A percentile compares a stretch with the other conserved stretches of the same genome.
phyloP scores from a whole-genome alignment of 2,113 vertebrate species.

The Heloderma charlesbogerti region DNA sequence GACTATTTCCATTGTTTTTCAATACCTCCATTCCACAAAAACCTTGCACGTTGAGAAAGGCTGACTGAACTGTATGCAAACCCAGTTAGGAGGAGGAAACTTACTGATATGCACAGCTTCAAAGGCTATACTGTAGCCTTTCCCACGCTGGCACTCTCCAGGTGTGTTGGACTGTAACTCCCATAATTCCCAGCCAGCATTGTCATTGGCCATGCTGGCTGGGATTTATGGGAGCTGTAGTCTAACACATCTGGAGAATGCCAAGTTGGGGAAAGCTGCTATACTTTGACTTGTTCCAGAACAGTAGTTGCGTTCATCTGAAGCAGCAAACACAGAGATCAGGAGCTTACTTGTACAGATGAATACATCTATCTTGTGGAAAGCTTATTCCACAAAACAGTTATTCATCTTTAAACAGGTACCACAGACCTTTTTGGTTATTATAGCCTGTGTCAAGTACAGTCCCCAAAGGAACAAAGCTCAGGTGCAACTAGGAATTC shows the following conservation, averaged over 20 bases:
- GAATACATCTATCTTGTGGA: background rate
- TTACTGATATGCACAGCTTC: background rate
- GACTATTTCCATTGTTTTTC: no score
- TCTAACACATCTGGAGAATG: no score
- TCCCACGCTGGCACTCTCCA: no score
- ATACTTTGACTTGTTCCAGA: background rate
- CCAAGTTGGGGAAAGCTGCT: background rate
- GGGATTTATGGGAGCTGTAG: no score
- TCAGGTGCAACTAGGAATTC: constrained; percentile 11
- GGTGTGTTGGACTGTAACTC: no score
- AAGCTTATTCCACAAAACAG: background rate
- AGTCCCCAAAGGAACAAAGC: background rate
- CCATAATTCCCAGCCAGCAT: no score
- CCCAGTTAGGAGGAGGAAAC: no score
- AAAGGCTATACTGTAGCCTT: background rate
- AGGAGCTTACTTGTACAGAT: background rate
- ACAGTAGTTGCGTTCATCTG: background rate
- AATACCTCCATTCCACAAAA: no score
- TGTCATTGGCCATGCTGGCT: no score
- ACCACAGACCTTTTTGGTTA: background rate
- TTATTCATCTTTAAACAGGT: background rate
- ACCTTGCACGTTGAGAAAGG: no score
- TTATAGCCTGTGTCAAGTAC: background rate
- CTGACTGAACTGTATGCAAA: no score
- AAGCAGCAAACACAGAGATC: background rate